Evolutionary conservation across 2,888 invertebrate genomes (phyloP), one percentile per base, ranked within the genome.

Genomic region (Scelioninae gen. 1): DNA sequence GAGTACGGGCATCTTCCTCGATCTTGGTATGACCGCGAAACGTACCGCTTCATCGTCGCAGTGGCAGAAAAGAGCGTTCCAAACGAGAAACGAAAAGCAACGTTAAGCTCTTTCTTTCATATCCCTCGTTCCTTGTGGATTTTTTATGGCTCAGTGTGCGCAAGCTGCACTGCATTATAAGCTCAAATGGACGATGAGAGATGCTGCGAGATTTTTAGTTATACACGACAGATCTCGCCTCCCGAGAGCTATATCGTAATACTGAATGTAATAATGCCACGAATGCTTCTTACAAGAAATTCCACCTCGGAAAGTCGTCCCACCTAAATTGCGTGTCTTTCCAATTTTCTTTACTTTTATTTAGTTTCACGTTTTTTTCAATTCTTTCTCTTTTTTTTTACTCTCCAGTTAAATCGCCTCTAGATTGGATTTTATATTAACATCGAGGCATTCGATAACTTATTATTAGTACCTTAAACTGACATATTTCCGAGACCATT

Each of bases 211-310:
- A 58, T 66, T 79, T 72, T 79, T 66, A 60, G 66, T 68, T 79
- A 68, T 66, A 53, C 51, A 43, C 72, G 58, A 72, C 72, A 72
- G 40, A 79, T 79, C 79, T 79, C 65, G 78, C 63, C 78, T 69
- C 79, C 10, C 32, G 79, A 72, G 72, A 53, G 77, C 77, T 23
- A 43, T 78, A 63, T 66, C 60, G 66, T 58, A 47, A 49, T 56
- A 69, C 45, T 47, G 66, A 79, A 71, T 47, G 65, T 72, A 72
- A 79, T 79, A 79, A 78, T 65, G 34, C 71, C 56, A 78, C 56
- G 63, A 34, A 9, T 9, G 32, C 13, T 29, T 60, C 13, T 45
- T 32, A 31, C 43, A 16, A 6, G 45, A 31, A 51, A 68, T 77
- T 77, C 51, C 32, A 68, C 58, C 68, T 53, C 43, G 62, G 62